These are phyloP conservation scores for Percopsis omiscomaycus DNA, from an alignment of 2,797 vertebrate species.

Conservation along the genomic window DNA sequence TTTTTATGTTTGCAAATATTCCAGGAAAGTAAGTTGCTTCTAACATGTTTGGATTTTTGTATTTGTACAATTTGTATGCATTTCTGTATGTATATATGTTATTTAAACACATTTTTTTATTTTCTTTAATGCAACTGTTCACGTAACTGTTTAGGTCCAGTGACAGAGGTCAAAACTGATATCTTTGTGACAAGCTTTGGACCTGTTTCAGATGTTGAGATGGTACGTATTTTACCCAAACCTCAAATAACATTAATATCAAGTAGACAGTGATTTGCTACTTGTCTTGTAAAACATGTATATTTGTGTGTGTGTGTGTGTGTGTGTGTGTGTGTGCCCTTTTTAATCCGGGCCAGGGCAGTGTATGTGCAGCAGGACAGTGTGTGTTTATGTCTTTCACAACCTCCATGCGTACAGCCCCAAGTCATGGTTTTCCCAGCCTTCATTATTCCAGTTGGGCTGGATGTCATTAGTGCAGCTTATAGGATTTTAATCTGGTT, in stretches of 20 bases:
- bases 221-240: slow-evolving; percentile 73
- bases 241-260: slow-evolving; percentile 9
- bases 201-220: slow-evolving; percentile 86
- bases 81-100: neutral
- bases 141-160: slow-evolving; percentile 71
- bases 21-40: too few species aligned
- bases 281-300: neutral
- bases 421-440: slow-evolving; percentile 54
- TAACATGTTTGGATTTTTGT: too few species aligned
- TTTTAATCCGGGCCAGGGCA: slow-evolving; percentile 4
- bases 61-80: too few species aligned
- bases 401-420: slow-evolving; percentile 42
- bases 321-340: neutral
- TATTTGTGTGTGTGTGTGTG: too few species aligned
- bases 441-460: slow-evolving; percentile 80
- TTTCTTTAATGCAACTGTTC: slow-evolving; percentile 25
- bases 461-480: slow-evolving; percentile 82
- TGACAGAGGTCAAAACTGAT: slow-evolving; percentile 85
- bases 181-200: slow-evolving; percentile 88
- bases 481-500: slow-evolving; percentile 81
- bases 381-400: slow-evolving; percentile 31
- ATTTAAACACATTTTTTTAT: neutral
- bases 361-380: neutral
- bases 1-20: too few species aligned
- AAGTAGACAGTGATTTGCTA: slow-evolving; percentile 7